phyloP scores from a whole-genome alignment of 1,140 invertebrate species.

The Drosophila nigrodunni region DNA sequence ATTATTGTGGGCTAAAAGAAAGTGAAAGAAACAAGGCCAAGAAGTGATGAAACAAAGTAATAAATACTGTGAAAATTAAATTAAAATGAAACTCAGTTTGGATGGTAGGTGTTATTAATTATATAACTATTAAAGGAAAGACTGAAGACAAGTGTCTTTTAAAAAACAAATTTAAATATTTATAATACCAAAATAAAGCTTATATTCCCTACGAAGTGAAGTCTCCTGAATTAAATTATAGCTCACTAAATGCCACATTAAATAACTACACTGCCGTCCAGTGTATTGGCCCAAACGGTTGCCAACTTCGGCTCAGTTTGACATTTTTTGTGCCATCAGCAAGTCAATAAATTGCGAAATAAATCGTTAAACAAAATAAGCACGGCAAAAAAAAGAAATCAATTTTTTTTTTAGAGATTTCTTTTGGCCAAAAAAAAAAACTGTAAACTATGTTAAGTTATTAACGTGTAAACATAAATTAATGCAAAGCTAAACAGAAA shows the following conservation, averaged over 20 bases:
- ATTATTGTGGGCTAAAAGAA: conserved; percentile 34
- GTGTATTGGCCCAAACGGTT: conserved; percentile 24
- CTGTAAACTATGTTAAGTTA: conserved; percentile 37
- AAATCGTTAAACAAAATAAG: conserved; percentile 58
- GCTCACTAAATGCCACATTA: conserved; percentile 8
- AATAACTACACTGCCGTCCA: background rate
- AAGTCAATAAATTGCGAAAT: conserved; percentile 63
- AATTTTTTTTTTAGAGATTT: conserved; percentile 14
- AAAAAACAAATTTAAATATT: too few species aligned
- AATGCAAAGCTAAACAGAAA: conserved; percentile 27
- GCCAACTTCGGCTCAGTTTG: conserved; percentile 16
- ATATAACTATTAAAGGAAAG: background rate
- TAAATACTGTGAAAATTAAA: conserved; percentile 1
- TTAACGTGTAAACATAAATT: conserved; percentile 46
- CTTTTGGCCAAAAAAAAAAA: conserved; percentile 22
- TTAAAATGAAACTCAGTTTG: conserved; percentile 40
- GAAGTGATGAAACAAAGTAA: conserved; percentile 2
- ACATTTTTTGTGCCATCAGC: conserved; percentile 46
- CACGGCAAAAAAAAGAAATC: conserved; percentile 12
- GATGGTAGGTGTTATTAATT: conserved; percentile 42
- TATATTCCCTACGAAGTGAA: too few species aligned
- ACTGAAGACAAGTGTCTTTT: too few species aligned
- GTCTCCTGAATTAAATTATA: background rate
- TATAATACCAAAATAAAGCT: too few species aligned
- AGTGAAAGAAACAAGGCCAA: conserved; percentile 1